A percentile compares a stretch with the other conserved stretches of the same genome.
phyloP scores from a whole-genome alignment of 2,888 invertebrate species.

The Muscina levida region DNA sequence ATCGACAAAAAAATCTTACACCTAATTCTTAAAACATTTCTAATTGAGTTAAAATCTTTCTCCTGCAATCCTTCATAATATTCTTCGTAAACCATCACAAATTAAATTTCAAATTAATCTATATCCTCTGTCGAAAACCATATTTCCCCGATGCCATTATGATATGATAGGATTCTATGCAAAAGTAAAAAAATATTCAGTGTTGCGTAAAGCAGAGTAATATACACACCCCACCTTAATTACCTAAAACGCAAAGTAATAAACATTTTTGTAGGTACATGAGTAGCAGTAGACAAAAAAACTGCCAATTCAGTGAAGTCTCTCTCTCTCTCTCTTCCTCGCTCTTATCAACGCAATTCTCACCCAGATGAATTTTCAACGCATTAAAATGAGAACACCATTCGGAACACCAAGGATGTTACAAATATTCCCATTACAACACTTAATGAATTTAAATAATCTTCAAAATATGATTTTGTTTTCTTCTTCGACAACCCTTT shows the following conservation, averaged over 20 bases:
- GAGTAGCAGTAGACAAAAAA: conserved; percentile 7
- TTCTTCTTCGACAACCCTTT: background rate
- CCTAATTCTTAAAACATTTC: too few relatives aligned
- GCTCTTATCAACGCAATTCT: conserved; percentile 48
- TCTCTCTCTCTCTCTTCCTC: too few relatives aligned
- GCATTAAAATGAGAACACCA: conserved; percentile 11
- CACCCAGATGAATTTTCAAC: conserved; percentile 43
- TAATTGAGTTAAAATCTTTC: too few relatives aligned
- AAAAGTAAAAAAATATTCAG: conserved; percentile 8
- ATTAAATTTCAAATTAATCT: too few relatives aligned
- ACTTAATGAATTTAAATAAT: conserved; percentile 36
- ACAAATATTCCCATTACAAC: background rate
- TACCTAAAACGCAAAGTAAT: conserved; percentile 13
- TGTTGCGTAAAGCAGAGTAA: conserved; percentile 10
- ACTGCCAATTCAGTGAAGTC: conserved; percentile 11
- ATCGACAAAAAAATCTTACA: too few relatives aligned
- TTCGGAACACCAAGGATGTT: conserved; percentile 7
- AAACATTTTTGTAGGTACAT: background rate
- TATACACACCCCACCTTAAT: conserved; percentile 9
- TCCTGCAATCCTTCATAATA: too few relatives aligned
- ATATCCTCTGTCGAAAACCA: too few relatives aligned
- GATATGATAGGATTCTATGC: too few relatives aligned
- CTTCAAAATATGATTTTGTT: conserved; percentile 21
- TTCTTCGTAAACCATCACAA: too few relatives aligned
- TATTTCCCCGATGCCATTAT: too few relatives aligned